Evolutionary conservation across 2,113 vertebrate species (phyloP), one percentile per base, ranked within the genome.

Genomic region (Dicrurus megarhynchus): DNA sequence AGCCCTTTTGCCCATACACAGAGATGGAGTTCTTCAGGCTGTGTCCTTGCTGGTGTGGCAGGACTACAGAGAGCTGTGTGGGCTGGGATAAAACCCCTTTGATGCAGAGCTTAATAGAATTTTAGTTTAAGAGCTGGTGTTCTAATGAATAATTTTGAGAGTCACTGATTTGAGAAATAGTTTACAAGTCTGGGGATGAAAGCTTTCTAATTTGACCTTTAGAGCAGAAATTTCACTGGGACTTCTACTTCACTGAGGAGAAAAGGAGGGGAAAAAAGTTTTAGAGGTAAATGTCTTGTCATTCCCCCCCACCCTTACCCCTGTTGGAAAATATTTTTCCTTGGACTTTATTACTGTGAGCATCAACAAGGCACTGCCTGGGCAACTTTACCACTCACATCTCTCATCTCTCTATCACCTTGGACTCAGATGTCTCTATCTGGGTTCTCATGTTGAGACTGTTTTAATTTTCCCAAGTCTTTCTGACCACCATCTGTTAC

Each of bases 191-290:
- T 56, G 71, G 79, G 63, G 53, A 80, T 89, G 73, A 94, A 93
- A 91, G 91, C 83, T 96, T 97, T 95, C 91, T 76, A 79, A 88
- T 89, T 76, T 97, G 92, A 95, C 95, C 92, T 97, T 97, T 93
- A 84, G 52, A 96, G 95, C 28, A 84, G 60, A 90, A 87, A 61
- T 92, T 93, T 93, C 96, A 30, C 84, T 76, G 84, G 87, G 80
- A 94, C 85, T 97, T 95, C 70, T 93, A 94, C 89, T 94, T 93
- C 32, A 53, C 39, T 12, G 28, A 16, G 49, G 41, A 49, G 41
- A 27, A 75, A 68, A 53, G 61, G 22, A 33, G 44, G 46, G 60
- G 41, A 39, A 69, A 68, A 33, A 56, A 47, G 81, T 92, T 93
- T 81, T 8, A 64, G 61, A 90, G 80, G 70, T 32, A 96, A 89